Evolutionary conservation across 1,140 invertebrate species (phyloP).

Genomic region (Drosophila funebris): DNA sequence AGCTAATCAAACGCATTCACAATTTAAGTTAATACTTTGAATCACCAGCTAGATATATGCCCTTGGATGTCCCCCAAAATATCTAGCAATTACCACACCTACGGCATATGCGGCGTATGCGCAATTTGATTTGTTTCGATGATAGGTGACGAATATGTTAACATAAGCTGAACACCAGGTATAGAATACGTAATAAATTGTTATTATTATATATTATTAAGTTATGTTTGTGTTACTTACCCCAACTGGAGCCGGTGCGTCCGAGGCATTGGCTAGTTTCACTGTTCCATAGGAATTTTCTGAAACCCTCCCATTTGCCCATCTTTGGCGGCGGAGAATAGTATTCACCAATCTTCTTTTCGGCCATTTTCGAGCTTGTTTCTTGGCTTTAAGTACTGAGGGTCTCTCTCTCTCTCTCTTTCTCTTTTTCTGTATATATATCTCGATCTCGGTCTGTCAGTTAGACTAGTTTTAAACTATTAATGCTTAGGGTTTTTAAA

Average conservation of each 20-base stretch:
- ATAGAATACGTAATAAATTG: neutral
- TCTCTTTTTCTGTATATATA: neutral
- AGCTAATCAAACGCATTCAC: no score
- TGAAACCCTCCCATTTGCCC: constrained; percentile 93
- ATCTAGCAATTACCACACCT: neutral
- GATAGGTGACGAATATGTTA: neutral
- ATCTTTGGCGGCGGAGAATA: constrained; percentile 91
- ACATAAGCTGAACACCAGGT: neutral
- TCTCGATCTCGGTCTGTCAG: neutral
- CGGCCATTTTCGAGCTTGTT: constrained; percentile 86
- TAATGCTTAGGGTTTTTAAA: constrained; percentile 58
- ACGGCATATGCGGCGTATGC: constrained; percentile 34
- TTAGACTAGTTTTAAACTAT: constrained; percentile 65
- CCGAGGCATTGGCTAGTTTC: constrained; percentile 94
- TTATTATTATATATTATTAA: no score
- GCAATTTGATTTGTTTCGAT: constrained; percentile 36
- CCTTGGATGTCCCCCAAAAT: constrained; percentile 38
- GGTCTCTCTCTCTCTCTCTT: constrained; percentile 45
- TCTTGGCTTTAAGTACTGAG: constrained; percentile 31
- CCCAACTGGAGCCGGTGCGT: constrained; percentile 94
- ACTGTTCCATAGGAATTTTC: constrained; percentile 93
- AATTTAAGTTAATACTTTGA: neutral
- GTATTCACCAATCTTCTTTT: constrained; percentile 90
- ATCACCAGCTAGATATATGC: neutral
- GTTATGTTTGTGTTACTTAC: constrained; percentile 86